Base-by-base conservation (phyloP, 2,888 invertebrate genomes). In the Hipparchia semele region DNA sequence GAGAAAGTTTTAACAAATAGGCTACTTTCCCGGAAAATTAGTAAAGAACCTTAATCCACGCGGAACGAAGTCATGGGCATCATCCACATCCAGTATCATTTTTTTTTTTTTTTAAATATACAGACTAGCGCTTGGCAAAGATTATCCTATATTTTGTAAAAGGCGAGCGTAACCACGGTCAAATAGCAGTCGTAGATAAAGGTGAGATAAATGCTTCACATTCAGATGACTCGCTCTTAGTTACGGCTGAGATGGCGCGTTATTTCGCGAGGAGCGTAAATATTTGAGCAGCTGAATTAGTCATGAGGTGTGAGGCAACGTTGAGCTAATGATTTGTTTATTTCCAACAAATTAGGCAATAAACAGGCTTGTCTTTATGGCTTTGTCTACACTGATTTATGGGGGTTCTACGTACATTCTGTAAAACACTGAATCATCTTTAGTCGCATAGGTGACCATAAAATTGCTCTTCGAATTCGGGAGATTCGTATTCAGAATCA, bases 271-370 rank as follows among this genome's bases (percentile, higher is more conserved):
- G 46, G 62, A 39, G 60, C 60, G 60, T 62, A 62, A 62, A 62
- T 62, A 62, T 62, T 62, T 62, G 62, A 62, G 46, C 46, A n/a
- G 13, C 1, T 62, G 62, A 46, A 62, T 62, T 46, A 62, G 46
- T 62, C 62, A 62, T 49, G 62, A 62, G 62, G 61, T n/a, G n/a
- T 45, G 3, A 46, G 62, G 49, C 46, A 8, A 62, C n/a, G 62
- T 33, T 3, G n/a, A n/a, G 62, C 46, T 62, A 49, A 62, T 46
- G 62, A 62, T 62, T 62, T 62, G 62, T 62, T 62, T 62, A 62
- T 62, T 62, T 62, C 13, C 6, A 46, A 49, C 46, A 46, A 49
- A 62, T 62, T 49, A n/a, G 13, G 62, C n/a, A n/a, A 62, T 62
- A 62, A 49, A 49, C 13, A n/a, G 13, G 46, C n/a, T 7, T 2